phyloP scores from a whole-genome alignment of 1,140 invertebrate genomes.

The Ostrea edulis region DNA sequence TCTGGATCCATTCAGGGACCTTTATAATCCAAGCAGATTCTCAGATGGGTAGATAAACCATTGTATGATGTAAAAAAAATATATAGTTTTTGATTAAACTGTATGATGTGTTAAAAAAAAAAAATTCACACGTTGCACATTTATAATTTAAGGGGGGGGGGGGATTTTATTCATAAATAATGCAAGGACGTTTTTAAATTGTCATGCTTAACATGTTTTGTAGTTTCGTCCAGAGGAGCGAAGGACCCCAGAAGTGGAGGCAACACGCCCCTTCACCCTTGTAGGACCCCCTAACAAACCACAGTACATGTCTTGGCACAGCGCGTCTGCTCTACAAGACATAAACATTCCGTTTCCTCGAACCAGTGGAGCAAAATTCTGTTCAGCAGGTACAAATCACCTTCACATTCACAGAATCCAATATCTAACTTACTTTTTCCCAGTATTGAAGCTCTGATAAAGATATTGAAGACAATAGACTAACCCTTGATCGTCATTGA shows the following conservation, averaged over 20 bases:
- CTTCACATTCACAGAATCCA: not conserved
- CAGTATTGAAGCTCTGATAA: not conserved
- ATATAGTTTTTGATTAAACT: too few species aligned
- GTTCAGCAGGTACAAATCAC: slow-evolving; percentile 82
- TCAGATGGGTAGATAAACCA: too few species aligned
- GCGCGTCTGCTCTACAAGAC: slow-evolving; percentile 69
- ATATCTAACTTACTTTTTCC: not conserved
- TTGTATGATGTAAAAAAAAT: too few species aligned
- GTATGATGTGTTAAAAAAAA: too few species aligned
- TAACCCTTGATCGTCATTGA: too few species aligned
- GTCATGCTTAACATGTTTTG: not conserved
- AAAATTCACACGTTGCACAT: too few species aligned
- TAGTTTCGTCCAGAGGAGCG: slow-evolving; percentile 60
- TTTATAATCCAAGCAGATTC: too few species aligned
- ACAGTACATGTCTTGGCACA: slow-evolving; percentile 19
- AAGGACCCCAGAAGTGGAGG: slow-evolving; percentile 69
- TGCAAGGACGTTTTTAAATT: not conserved
- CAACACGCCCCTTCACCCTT: slow-evolving; percentile 57
- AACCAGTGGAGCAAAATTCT: slow-evolving; percentile 95
- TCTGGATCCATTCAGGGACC: too few species aligned
- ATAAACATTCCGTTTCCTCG: slow-evolving; percentile 95
- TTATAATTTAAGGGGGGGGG: too few species aligned
- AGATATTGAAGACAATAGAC: too few species aligned
- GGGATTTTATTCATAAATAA: too few species aligned
- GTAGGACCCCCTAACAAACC: not conserved